Evolutionary conservation across 2,797 vertebrate species (phyloP), one percentile per base, ranked within the genome.

Genomic region (Microctenopoma stevenorrisi): DNA sequence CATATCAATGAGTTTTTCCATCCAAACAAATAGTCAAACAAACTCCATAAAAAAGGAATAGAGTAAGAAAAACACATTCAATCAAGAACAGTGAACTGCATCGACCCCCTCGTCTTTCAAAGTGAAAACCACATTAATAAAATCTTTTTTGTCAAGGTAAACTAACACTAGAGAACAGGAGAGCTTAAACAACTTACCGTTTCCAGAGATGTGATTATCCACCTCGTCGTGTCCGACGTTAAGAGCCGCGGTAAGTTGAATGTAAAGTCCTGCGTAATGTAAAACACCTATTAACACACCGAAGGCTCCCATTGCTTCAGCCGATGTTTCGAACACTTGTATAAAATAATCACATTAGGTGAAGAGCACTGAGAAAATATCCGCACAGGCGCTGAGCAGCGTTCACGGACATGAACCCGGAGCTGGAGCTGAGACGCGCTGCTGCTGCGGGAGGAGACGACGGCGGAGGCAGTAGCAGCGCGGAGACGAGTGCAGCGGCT

Each of bases 251-350:
- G 90, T 94, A 92, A 96, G 93, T 94, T 96, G 95, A 86, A 95
- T 71, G 90, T 94, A 96, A 94, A 97, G 94, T 94, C 95, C 95
- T 84, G 92, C 90, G 87, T 86, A 96, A 76, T 95, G 95, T 84
- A 96, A 89, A 79, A 96, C 90, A 92, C 95, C 90, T 74, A 94
- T 78, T 48, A 94, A 83, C 86, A 91, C 90, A 72, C 91, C 92
- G 68, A 95, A 92, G 83, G 89, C 91, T 82, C 92, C 93, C 94
- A 95, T 95, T 69, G 82, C 82, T 88, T 78, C 79, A 50, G 75
- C 59, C 63, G 63, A 38, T 79, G 28, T 78, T 64, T 89, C 75
- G 78, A 89, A 80, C 82, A 66, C 80, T 74, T 63, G 54, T 68
- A 40, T 76, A 54, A 72, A 87, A 78, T 49, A 63, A 86, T 93